Evolutionary conservation across 2,888 invertebrate species (phyloP), one percentile per base, ranked within the genome.

Genomic region (Trissolcus brochymenae): DNA sequence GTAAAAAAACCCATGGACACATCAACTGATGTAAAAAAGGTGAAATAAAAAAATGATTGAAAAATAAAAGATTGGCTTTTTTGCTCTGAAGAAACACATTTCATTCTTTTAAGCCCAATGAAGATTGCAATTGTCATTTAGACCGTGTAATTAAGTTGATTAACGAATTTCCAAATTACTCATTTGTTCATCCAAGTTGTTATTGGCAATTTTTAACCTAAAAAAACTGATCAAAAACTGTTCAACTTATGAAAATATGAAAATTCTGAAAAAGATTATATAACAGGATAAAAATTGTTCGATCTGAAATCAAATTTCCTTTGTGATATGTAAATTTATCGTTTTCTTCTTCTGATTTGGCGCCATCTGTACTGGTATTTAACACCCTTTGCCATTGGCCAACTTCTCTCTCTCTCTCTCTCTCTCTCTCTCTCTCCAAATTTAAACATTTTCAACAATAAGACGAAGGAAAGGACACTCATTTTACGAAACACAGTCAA

Each of bases 1-100:
- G 79, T 71, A 80, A 82, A 80, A 80, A 25, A 1, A 21, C 80
- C 77, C 81, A 82, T 80, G 72, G 77, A 67, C 60, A 57, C 46
- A 71, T 68, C 72, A 68, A 68, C 71, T 56, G 67, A 65, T 67
- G 65, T 57, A 62, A n/a, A 60, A 62, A 67, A 76, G 65, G 40
- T 19, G 41, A 43, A 43, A n/a, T n/a, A n/a, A 29, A 19, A 43
- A 50, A 35, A 49, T 73, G 59, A 66, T 6, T 51, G 19, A 49
- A 51, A 51, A 51, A 51, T 14, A 46, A 46, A 46, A 46, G 14
- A 46, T 7, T 14, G 6, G 9, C 35, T 35, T 29, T 29, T 29
- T 29, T 29, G 29, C 29, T 35, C 1, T 9, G 35, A 35, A 35
- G 35, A 35, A 35, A 35, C 1, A 35, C 35, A 29, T 29, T 6